Evolutionary conservation across 64 coral and sea anemone species (phyloP), one percentile per base, ranked within the genome.

Genomic region (Acropora tenuis): DNA sequence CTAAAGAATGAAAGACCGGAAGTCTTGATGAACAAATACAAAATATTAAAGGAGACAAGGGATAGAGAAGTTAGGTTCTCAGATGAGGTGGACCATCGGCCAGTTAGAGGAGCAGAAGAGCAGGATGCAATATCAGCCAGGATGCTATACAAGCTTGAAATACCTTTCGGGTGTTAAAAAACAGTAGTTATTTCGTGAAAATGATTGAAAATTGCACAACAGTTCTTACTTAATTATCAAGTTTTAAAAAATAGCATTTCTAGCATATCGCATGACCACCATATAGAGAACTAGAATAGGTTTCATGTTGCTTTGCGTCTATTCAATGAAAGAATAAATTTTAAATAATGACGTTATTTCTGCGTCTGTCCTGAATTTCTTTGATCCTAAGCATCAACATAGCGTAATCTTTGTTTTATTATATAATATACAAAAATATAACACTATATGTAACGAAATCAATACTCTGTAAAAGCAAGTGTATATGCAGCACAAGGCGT

Each of bases 71-170:
- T 80, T 7, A 96, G 86, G 73, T 76, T 99, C 1, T 93, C 94
- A 89, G 97, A 95, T 92, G 97, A 99, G 47, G 94, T 92, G 65
- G 97, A 99, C 65, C 77, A 65, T 3, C 88, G 97, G 12, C 97
- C 96, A 75, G 60, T 89, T 50, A 85, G 69, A 12, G 94, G 94
- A 80, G 89, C 97, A 20, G 97, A 96, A 69, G 97, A 99, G 83
- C 97, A 99, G 53, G 94, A 94, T 63, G 85, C 94, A 20, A 89
- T 94, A 47, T 99, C 97, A 77, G 94, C 97, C 9, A 91, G 97
- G 81, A 93, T 99, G 73, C 44, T 99, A 53, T 99, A 96, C 69
- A 82, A 94, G 47, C 80, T 99, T 58, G 82, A 96, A 48, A 93
- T 74, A 88, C 94, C 52, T 55, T 55, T 55, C 0, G 4, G 52